These are phyloP conservation scores for Dicrostonyx torquatus DNA, from an alignment of 2,797 vertebrate genomes.

Conservation along the genomic window DNA sequence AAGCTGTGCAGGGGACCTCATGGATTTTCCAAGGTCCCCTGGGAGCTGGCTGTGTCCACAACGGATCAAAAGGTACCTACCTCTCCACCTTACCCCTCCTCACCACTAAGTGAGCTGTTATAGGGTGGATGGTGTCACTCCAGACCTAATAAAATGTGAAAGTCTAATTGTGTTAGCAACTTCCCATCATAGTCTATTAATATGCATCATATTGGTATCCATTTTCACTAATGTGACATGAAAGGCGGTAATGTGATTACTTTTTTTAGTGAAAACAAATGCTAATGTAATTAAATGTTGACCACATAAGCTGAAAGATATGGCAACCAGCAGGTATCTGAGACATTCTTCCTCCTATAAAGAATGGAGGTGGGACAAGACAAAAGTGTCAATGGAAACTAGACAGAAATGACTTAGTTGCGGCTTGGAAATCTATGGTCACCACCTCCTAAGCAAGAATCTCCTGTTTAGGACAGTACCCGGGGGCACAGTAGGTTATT, in stretches of 20 bases:
- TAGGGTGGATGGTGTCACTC: constrained; percentile 82
- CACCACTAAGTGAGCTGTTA: constrained; percentile 63
- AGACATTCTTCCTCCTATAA: constrained; percentile 15
- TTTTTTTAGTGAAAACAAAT: constrained; percentile 79
- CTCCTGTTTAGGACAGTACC: not conserved
- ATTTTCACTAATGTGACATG: constrained; percentile 88
- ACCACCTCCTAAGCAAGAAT: not conserved
- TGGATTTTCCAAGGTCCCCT: not conserved
- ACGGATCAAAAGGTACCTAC: not conserved
- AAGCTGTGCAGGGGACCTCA: not conserved
- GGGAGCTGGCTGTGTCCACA: not conserved
- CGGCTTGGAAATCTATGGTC: not conserved
- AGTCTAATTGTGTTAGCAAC: constrained; percentile 90
- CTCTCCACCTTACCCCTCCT: accelerated
- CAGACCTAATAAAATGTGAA: constrained; percentile 87
- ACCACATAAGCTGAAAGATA: constrained; percentile 44
- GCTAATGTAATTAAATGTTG: constrained; percentile 80
- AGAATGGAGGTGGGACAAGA: not conserved
- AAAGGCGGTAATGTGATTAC: constrained; percentile 89
- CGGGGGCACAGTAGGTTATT: not conserved
- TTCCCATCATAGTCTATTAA: constrained; percentile 89
- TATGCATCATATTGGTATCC: constrained; percentile 87
- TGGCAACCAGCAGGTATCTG: constrained; percentile 20
- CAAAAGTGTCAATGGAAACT: not conserved
- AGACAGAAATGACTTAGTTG: not conserved